phyloP scores from a whole-genome alignment of 2,113 vertebrate genomes.

The Rhynchomys soricoides region DNA sequence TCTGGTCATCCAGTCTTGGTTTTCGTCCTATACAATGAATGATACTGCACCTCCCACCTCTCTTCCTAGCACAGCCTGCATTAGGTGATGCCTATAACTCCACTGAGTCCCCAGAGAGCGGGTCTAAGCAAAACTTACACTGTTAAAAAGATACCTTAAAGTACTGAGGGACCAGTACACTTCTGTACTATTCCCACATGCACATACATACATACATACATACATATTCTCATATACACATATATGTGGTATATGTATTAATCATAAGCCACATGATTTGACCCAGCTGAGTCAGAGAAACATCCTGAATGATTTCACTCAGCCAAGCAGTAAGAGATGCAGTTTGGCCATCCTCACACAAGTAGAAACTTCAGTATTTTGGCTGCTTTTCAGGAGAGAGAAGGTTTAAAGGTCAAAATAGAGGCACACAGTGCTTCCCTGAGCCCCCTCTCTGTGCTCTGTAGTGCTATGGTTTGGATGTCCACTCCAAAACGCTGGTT shows the following conservation, averaged over 20 bases:
- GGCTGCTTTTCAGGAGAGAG: slow-evolving; percentile 37
- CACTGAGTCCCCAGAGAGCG: neutral
- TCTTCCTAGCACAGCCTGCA: neutral
- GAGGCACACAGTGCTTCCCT: neutral
- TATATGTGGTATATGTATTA: neutral
- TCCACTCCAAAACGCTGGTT: neutral
- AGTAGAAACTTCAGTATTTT: slow-evolving; percentile 31
- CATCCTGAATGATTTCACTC: slow-evolving; percentile 21
- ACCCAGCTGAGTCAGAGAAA: slow-evolving; percentile 27
- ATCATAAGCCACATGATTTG: slow-evolving; percentile 37
- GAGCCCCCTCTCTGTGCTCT: neutral
- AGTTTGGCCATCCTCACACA: neutral
- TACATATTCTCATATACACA: neutral
- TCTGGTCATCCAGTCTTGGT: neutral
- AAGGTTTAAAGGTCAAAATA: slow-evolving; percentile 27
- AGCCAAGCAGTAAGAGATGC: slow-evolving; percentile 23
- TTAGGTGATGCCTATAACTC: slow-evolving; percentile 48
- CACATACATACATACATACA: neutral
- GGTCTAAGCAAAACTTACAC: neutral
- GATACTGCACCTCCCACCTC: neutral
- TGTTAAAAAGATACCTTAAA: slow-evolving; percentile 35
- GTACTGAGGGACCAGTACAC: neutral
- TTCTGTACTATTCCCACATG: neutral
- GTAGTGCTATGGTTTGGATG: neutral
- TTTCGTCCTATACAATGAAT: neutral